phyloP scores from a whole-genome alignment of 2,113 vertebrate genomes.

The Rousettus leschenaultii region DNA sequence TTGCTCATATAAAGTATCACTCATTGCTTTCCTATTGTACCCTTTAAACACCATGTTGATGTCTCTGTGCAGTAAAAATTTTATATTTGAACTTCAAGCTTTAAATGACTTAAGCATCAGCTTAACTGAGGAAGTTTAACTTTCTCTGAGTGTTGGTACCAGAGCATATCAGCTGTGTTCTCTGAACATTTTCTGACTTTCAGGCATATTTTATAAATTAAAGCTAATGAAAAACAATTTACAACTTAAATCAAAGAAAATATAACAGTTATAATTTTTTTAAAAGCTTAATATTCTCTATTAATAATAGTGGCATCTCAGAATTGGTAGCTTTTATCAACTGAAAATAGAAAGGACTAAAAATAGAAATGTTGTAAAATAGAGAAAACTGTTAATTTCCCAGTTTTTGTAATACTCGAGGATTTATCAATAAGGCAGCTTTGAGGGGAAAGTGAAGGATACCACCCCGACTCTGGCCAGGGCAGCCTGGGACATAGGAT shows the following conservation, averaged over 20 bases:
- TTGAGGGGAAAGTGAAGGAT: fast-evolving
- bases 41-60: constrained; percentile 34
- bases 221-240: constrained; percentile 50
- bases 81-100: constrained; percentile 58
- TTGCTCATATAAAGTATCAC: constrained; percentile 24
- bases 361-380: not conserved
- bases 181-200: not conserved
- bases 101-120: constrained; percentile 31
- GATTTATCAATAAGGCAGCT: not conserved
- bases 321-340: not conserved
- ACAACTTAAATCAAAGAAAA: not conserved
- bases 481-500: no score
- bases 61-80: constrained; percentile 9
- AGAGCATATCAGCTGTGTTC: not conserved
- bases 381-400: not conserved
- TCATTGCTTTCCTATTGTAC: not conserved
- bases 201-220: constrained; percentile 47
- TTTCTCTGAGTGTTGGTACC: not conserved
- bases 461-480: fast-evolving
- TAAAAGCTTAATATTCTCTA: not conserved
- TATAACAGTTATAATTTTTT: not conserved
- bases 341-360: not conserved
- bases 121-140: not conserved
- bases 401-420: not conserved
- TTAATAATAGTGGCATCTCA: not conserved